Evolutionary conservation across 1,140 invertebrate species (phyloP).

Genomic region (Penaeus indicus): DNA sequence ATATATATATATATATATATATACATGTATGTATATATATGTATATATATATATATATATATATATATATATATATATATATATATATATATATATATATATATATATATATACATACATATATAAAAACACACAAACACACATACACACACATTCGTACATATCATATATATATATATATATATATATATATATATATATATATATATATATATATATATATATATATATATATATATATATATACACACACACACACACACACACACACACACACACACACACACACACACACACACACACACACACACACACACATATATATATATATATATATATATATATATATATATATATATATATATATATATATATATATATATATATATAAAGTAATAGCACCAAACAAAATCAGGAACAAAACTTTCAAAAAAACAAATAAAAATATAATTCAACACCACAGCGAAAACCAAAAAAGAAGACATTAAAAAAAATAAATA

Average conservation of each 20-base stretch:
- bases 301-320: too few species aligned
- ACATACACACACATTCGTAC: too few species aligned
- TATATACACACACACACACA: too few species aligned
- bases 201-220: background rate
- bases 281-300: too few species aligned
- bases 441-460: background rate
- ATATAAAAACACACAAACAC: background rate
- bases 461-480: background rate
- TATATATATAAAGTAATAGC: too few species aligned
- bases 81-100: conserved; percentile 12
- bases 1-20: conserved; percentile 9
- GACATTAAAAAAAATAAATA: background rate
- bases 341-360: too few species aligned
- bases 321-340: too few species aligned
- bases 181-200: background rate
- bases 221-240: too few species aligned
- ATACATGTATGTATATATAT: background rate
- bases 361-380: too few species aligned
- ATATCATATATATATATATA: background rate
- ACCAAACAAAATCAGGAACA: background rate
- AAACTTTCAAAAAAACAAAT: too few species aligned
- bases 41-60: conserved; percentile 6
- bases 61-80: background rate
- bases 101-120: conserved; percentile 10
- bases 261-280: too few species aligned